Conservation (phyloP, 2,888 invertebrate species). For the Endotricha flammealis region DNA sequence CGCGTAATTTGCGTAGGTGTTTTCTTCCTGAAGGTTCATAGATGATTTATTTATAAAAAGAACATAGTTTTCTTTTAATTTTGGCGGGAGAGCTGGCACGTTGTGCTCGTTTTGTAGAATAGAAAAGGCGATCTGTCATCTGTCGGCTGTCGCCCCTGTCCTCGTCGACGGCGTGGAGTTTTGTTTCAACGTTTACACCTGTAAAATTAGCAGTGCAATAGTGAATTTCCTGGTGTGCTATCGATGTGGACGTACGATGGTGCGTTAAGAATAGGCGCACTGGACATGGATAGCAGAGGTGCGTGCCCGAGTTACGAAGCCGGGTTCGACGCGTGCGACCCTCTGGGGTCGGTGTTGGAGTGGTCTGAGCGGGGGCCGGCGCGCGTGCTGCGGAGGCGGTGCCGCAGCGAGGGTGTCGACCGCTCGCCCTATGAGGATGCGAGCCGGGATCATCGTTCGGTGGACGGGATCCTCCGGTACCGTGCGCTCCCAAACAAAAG, state of each 20-base stretch:
- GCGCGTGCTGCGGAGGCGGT: constrained; percentile 65
- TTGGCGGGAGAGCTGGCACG: constrained; percentile 69
- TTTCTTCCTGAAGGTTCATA: constrained; percentile 28
- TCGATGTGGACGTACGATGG: constrained; percentile 65
- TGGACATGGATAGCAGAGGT: constrained; percentile 71
- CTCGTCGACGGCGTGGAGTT: constrained; percentile 51
- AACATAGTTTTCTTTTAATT: constrained; percentile 51
- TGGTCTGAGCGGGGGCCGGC: constrained; percentile 59
- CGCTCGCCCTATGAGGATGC: constrained; percentile 71
- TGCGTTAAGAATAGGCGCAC: constrained; percentile 55
- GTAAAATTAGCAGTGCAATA: constrained; percentile 66
- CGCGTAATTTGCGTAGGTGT: constrained; percentile 21
- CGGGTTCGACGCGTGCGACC: constrained; percentile 69
- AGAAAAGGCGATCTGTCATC: constrained; percentile 62
- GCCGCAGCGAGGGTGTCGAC: constrained; percentile 72
- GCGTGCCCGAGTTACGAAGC: constrained; percentile 67
- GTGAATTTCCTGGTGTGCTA: constrained; percentile 53
- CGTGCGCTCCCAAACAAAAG: constrained; percentile 55
- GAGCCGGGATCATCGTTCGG: constrained; percentile 50
- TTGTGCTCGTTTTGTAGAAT: constrained; percentile 43
- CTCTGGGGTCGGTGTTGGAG: constrained; percentile 60
- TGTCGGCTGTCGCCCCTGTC: constrained; percentile 54
- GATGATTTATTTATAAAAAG: constrained; percentile 39
- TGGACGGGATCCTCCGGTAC: constrained; percentile 45
- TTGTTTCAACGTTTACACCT: constrained; percentile 49